These are phyloP conservation scores for Alectura lathami DNA, from an alignment of 2,113 vertebrate species.

Conservation along the genomic window DNA sequence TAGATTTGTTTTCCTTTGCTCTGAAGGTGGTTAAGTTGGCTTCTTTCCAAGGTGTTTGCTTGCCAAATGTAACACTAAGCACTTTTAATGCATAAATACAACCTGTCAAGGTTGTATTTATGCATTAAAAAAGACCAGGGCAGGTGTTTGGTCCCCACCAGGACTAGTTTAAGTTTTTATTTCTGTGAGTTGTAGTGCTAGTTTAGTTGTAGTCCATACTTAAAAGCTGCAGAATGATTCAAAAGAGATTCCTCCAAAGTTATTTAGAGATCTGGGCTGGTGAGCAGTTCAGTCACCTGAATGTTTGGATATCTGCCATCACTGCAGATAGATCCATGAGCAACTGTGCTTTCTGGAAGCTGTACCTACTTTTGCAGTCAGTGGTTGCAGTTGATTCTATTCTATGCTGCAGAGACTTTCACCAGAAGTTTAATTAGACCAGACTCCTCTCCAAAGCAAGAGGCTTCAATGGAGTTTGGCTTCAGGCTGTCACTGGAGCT, in stretches of 20 bases:
- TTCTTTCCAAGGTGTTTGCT: not conserved
- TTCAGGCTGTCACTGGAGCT: not conserved
- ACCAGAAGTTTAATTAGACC: not conserved
- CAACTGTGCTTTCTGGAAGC: not conserved
- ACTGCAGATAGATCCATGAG: not conserved
- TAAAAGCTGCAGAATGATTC: not conserved
- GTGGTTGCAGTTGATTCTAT: not conserved
- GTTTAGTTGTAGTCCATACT: not conserved
- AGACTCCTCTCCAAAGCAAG: not conserved
- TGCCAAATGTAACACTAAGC: not conserved
- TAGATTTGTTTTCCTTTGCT: constrained; percentile 19
- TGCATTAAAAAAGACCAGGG: not conserved
- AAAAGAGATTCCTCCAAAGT: not conserved
- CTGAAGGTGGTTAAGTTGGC: not conserved
- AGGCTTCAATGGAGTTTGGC: not conserved
- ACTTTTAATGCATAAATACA: not conserved
- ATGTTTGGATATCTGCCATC: not conserved
- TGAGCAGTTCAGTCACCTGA: not conserved
- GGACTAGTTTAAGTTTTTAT: not conserved
- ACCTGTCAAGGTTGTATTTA: not conserved
- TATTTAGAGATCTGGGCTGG: not conserved
- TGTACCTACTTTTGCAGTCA: not conserved
- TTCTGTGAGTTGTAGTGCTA: not conserved
- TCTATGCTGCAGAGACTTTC: not conserved
- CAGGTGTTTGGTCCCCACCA: not conserved